A percentile compares a stretch with the other conserved stretches of the same genome.
phyloP scores from a whole-genome alignment of 2,888 invertebrate species.

The Dione juno region DNA sequence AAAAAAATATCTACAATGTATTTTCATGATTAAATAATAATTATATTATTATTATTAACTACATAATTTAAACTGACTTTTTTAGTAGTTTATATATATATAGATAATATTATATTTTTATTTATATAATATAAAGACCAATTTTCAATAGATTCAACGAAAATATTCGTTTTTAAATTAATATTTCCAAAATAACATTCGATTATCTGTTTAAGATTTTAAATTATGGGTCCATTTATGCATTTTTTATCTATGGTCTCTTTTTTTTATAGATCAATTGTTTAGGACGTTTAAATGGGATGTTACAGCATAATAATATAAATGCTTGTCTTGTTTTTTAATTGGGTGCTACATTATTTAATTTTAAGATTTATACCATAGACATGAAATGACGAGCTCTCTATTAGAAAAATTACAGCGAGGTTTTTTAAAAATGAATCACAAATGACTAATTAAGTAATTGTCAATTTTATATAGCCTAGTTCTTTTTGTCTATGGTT shows the following conservation, averaged over 20 bases:
- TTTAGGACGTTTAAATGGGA: background rate
- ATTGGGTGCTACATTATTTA: slow-evolving; percentile 25
- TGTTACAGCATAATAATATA: slow-evolving; percentile 20
- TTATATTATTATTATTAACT: background rate
- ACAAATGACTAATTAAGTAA: background rate
- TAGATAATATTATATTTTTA: background rate
- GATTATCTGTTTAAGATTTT: slow-evolving; percentile 5
- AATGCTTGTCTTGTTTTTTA: background rate
- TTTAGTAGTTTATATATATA: background rate
- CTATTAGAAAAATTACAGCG: background rate
- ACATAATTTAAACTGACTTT: background rate
- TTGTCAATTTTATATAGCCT: slow-evolving; percentile 6
- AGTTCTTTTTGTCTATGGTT: slow-evolving; percentile 12
- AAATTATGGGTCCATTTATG: slow-evolving; percentile 21
- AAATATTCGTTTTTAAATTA: background rate
- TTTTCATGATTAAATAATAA: background rate
- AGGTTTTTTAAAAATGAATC: background rate
- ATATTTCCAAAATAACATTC: background rate
- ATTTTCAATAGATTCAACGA: slow-evolving; percentile 14
- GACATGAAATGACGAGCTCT: background rate
- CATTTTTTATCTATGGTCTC: slow-evolving; percentile 18
- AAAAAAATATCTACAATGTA: background rate
- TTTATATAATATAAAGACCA: slow-evolving; percentile 15
- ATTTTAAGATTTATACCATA: slow-evolving; percentile 16
- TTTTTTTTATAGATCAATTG: slow-evolving; percentile 1